Conservation (phyloP, 2,113 vertebrate species). For the Crotophaga sulcirostris region DNA sequence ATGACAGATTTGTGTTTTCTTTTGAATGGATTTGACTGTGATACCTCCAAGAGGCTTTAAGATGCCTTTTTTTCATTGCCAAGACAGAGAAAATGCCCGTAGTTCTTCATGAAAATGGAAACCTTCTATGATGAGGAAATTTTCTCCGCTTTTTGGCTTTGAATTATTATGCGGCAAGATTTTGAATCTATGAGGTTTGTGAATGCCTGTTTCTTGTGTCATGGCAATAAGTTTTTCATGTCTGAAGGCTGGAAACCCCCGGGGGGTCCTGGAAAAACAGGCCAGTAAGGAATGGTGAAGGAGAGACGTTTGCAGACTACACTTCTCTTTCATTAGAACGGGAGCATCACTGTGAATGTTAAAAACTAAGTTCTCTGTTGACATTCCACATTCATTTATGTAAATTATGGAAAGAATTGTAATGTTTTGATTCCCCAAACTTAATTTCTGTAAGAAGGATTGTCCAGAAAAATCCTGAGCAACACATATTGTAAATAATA, state of each 20-base stretch:
- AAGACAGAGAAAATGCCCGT: accelerated
- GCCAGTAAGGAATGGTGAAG: background rate
- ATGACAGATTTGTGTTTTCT: background rate
- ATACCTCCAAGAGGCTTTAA: background rate
- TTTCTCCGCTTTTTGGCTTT: background rate
- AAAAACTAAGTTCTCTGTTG: background rate
- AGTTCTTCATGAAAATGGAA: background rate
- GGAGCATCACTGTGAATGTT: accelerated
- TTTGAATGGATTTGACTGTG: background rate
- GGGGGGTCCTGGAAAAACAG: background rate
- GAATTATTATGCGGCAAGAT: background rate
- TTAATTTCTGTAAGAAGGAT: background rate
- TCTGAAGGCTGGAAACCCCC: background rate
- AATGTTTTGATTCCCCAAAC: background rate
- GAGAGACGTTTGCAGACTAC: background rate
- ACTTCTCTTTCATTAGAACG: background rate
- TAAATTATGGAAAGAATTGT: background rate
- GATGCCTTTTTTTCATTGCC: background rate
- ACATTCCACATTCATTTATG: background rate
- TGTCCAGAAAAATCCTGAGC: background rate
- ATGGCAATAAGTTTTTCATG: background rate
- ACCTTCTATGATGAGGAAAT: background rate
- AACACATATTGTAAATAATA: background rate
- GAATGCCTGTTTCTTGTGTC: background rate
- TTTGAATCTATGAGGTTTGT: background rate